Base-by-base conservation (phyloP, 2,888 invertebrate species). In the Mantis religiosa region DNA sequence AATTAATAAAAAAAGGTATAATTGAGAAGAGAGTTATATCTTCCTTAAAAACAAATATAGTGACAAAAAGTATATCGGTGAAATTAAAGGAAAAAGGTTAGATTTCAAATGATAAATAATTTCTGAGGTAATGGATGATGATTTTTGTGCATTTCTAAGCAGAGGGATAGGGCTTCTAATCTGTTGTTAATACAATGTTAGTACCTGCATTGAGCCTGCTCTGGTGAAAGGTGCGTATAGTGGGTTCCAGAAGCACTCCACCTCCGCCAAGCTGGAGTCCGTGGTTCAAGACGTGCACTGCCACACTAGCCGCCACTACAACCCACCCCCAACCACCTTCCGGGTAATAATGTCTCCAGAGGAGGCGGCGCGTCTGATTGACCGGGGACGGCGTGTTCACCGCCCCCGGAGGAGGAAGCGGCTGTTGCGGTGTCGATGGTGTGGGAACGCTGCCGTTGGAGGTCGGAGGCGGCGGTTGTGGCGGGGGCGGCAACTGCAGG, bases 261-360 rank as follows among this genome's bases (percentile, higher is more conserved):
- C 93, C 93, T 83, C 87, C 87, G 15, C 96, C 96, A 91, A 97
- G 94, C 92, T 97, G 97, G 88, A 97, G 93, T 12, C 97, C 97
- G 91, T 97, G 96, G 87, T 96, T 95, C 87, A 97, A 93, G 88
- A 97, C 93, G 92, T 97, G 96, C 30, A 96, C 96, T 89, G 96
- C 93, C 41, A 96, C 95, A 34, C 96, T 96, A 90, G 97, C 97
- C 88, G 95, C 94, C 86, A 96, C 95, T 89, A 97, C 95, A 87
- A 97, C 95, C 97, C 97, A 97, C 27, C 97, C 97, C 97, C 97
- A 97, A 25, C 97, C 97, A 4, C 97, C 97, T 93, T 97, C 97
- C 6, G 97, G 97, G 93, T 97, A 97, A 93, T 97, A 97, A 91
- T 97, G 96, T 71, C 96, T 94, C 89, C 96, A 95, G 85, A 96